Conservation (phyloP, 2,113 vertebrate genomes). For the Suricata suricatta region DNA sequence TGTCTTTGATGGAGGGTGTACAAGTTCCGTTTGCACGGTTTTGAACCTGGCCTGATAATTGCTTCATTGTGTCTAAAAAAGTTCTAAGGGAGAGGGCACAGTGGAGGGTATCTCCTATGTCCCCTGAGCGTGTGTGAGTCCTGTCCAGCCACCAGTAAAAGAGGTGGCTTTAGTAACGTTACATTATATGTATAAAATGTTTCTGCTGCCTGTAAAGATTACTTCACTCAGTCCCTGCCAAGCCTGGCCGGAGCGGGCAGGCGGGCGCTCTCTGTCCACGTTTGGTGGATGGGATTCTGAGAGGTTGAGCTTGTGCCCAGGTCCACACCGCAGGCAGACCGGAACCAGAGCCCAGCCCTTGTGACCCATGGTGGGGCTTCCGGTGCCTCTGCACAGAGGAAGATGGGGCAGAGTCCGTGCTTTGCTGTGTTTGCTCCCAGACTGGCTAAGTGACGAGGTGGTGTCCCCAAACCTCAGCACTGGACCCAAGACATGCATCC, state of each 20-base stretch:
- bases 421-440: neutral
- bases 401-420: neutral
- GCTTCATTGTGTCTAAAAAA: neutral
- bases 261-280: neutral
- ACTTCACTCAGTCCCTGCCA: neutral
- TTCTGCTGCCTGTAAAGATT: neutral
- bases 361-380: rapidly evolving
- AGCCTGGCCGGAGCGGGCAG: neutral
- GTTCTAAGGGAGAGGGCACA: neutral
- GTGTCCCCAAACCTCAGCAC: neutral
- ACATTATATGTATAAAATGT: neutral
- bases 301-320: neutral
- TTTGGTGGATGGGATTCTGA: neutral
- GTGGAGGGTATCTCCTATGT: neutral
- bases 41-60: neutral
- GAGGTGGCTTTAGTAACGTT: neutral
- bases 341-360: neutral
- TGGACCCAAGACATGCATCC: rapidly evolving
- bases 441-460: neutral
- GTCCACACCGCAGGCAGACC: neutral
- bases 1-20: neutral
- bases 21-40: neutral
- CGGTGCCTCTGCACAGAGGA: neutral
- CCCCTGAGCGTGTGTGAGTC: neutral
- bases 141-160: neutral